These are phyloP conservation scores for Candoia aspera DNA, from an alignment of 2,113 vertebrate species.

Conservation along the genomic window DNA sequence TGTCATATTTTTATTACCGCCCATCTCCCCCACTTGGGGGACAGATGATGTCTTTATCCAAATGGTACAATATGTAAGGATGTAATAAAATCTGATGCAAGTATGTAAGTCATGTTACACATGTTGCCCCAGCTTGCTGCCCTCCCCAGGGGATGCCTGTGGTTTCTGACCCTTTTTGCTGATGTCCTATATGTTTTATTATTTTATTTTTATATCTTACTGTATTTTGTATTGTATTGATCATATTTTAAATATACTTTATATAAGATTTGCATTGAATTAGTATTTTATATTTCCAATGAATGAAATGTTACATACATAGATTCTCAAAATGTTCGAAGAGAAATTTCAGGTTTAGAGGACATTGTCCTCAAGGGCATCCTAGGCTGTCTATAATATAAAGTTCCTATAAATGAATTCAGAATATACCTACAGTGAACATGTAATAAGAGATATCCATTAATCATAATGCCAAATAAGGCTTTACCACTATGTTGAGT, in stretches of 20 bases:
- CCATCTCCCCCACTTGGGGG: too few species aligned
- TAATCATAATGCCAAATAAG: neutral
- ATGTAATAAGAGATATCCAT: neutral
- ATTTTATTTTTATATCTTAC: neutral
- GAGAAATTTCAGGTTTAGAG: neutral
- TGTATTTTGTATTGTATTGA: neutral
- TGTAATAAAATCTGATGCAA: neutral
- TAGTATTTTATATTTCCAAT: neutral
- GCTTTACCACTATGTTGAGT: neutral
- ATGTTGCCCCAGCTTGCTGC: neutral
- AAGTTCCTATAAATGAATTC: neutral
- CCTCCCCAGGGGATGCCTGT: neutral
- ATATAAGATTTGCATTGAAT: neutral
- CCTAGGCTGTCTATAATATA: neutral
- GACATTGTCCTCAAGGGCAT: neutral
- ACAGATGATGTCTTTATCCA: neutral
- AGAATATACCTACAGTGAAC: neutral
- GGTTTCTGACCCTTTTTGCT: neutral
- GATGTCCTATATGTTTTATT: neutral
- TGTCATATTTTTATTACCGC: too few species aligned
- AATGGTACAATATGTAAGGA: neutral
- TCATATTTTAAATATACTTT: neutral
- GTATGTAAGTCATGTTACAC: neutral
- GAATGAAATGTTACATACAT: neutral
- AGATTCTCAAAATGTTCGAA: neutral